Evolutionary conservation across 2,113 vertebrate genomes (phyloP), one percentile per base, ranked within the genome.

Genomic region (Tamias sibiricus): DNA sequence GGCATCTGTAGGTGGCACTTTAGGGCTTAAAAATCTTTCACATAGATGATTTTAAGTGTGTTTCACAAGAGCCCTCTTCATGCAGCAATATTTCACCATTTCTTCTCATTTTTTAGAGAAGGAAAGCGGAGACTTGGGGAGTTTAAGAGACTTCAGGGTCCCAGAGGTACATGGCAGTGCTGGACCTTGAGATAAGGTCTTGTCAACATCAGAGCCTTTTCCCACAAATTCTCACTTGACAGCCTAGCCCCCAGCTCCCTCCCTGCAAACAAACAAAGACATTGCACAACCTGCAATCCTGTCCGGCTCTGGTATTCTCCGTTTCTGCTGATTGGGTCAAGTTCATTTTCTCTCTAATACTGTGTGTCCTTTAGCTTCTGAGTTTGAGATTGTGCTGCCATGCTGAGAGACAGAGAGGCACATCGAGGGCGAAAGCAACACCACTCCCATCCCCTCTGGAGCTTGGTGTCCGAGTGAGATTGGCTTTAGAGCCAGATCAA

Each of bases 181-280:
- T 71, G 32, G 22, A 37, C 12, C 22, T 75, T 54, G 77, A 82
- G 11, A 17, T 24, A 72, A 66, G 37, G 26, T 76, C 59, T 90
- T 88, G 37, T 42, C 79, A 72, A 80, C 62, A 81, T 52, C 37
- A 88, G 6, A 49, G 26, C 30, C 35, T 92, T 64, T 93, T 77
- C n/a, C 8, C 20, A 44, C 9, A 86, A 83, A 37, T 40, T 14
- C 57, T 85, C 20, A 4, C 1, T 85, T 54, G 64, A 79, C n/a
- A 75, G 28, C 14, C 4, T 16, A 90, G 35, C n/a, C 5, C 52
- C 74, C n/a, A 16, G 72, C 82, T 83, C 68, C 52, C 54, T 93
- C 37, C 90, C 62, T 87, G 75, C n/a, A 92, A 91, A 85, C 44
- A 95, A 87, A n/a, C 37, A 95, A 84, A n/a, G 30, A 6, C 47